A percentile compares a stretch with the other conserved stretches of the same genome.
phyloP scores from a whole-genome alignment of 1,140 invertebrate genomes.

The Nasonia giraulti region DNA sequence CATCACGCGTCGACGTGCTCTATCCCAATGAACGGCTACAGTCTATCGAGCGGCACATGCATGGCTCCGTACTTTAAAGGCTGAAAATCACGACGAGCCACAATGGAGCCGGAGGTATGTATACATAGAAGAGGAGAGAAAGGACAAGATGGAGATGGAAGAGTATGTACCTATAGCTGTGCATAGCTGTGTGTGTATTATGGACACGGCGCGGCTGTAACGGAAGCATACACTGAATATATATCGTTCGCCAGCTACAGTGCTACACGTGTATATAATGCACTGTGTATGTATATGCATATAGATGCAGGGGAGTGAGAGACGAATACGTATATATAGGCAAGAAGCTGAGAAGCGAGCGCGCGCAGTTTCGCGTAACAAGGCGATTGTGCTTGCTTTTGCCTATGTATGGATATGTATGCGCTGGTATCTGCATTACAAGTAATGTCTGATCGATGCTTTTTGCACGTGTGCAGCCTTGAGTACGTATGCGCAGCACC shows the following conservation, averaged over 20 bases:
- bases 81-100: conserved; percentile 2
- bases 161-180: not conserved
- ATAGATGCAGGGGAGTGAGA: not conserved
- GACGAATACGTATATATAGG: not conserved
- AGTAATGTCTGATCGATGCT: conserved; percentile 20
- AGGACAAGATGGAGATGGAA: not conserved
- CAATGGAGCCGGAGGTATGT: not conserved
- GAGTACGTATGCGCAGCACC: not conserved
- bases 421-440: conserved; percentile 14
- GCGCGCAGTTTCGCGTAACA: conserved; percentile 16
- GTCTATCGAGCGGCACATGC: not conserved
- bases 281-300: not conserved
- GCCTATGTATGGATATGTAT: not conserved
- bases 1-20: not conserved
- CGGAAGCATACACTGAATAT: conserved; percentile 3
- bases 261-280: not conserved
- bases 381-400: conserved; percentile 17
- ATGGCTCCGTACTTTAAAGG: not conserved
- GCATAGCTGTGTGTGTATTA: not conserved
- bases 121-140: not conserved
- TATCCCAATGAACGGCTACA: no score
- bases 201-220: not conserved
- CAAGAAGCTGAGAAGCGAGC: not conserved
- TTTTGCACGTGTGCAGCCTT: not conserved
- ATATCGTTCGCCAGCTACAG: not conserved